These are phyloP conservation scores for Hoplostethus mediterraneus DNA, from an alignment of 2,797 vertebrate genomes.

Conservation along the genomic window DNA sequence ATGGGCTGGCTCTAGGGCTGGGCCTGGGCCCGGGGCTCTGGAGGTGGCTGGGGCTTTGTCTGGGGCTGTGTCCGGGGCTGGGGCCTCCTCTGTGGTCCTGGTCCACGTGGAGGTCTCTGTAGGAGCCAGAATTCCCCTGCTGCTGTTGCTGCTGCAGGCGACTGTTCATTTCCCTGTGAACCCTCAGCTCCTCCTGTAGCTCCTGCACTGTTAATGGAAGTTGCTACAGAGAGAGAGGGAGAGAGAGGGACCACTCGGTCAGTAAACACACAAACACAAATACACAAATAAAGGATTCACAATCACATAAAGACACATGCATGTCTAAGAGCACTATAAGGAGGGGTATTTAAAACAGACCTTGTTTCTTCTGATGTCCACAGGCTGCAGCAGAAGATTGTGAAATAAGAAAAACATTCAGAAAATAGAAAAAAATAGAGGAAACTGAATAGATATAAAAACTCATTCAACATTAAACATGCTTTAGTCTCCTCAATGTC, in stretches of 20 bases:
- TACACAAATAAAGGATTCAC: constrained; percentile 11
- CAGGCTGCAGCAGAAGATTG: constrained; percentile 88
- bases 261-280: neutral
- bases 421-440: constrained; percentile 35
- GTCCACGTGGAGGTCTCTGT: constrained; percentile 67
- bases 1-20: constrained; percentile 74
- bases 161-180: constrained; percentile 94
- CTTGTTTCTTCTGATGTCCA: constrained; percentile 91
- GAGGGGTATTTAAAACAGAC: constrained; percentile 79
- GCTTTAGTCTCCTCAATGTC: neutral
- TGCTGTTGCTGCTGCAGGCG: constrained; percentile 89
- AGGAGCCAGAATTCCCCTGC: constrained; percentile 75
- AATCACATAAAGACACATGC: constrained; percentile 14
- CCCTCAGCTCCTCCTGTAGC: constrained; percentile 93
- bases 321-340: constrained; percentile 50
- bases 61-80: constrained; percentile 75
- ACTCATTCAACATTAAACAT: constrained; percentile 11
- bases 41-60: constrained; percentile 65
- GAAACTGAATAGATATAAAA: neutral
- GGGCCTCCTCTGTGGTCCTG: constrained; percentile 68
- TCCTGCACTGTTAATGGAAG: constrained; percentile 95
- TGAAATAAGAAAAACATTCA: constrained; percentile 81
- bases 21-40: constrained; percentile 69
- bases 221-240: constrained; percentile 79
- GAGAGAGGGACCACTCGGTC: neutral